Conservation (phyloP, 2,113 vertebrate genomes). For the Hyperoodon ampullatus region DNA sequence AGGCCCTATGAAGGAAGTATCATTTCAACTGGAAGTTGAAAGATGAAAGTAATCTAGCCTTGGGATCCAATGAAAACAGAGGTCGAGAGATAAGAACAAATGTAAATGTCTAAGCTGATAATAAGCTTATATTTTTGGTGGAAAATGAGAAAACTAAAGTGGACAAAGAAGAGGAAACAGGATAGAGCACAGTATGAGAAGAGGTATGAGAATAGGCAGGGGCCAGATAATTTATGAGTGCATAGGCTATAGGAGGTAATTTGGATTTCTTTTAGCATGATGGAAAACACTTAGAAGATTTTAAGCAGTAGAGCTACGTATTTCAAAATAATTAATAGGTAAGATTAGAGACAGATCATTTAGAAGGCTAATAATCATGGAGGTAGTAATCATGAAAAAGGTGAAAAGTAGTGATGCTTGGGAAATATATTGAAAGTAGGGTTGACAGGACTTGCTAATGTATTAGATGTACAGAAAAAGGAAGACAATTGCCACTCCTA, state of each 20-base stretch:
- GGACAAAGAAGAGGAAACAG: not conserved
- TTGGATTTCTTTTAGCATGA: not conserved
- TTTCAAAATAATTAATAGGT: not conserved
- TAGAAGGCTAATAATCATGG: not conserved
- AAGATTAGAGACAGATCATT: not conserved
- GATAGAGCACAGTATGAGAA: not conserved
- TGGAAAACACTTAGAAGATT: not conserved
- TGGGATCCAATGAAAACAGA: not conserved
- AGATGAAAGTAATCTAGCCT: not conserved
- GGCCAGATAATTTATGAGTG: not conserved
- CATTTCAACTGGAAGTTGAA: not conserved
- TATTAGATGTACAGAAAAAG: not conserved
- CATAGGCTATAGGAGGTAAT: not conserved
- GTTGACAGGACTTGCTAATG: not conserved
- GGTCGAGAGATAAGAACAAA: not conserved
- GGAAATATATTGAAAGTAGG: not conserved
- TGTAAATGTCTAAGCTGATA: not conserved
- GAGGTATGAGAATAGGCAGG: not conserved
- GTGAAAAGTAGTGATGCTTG: not conserved
- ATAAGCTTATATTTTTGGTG: not conserved
- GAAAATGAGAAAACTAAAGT: not conserved
- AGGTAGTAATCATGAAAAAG: not conserved
- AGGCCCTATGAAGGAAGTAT: not conserved
- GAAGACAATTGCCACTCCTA: not conserved
- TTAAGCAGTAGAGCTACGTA: not conserved